Evolutionary conservation across 92 coral and sea anemone species (phyloP).

Genomic region (Pocillopora grandis): DNA sequence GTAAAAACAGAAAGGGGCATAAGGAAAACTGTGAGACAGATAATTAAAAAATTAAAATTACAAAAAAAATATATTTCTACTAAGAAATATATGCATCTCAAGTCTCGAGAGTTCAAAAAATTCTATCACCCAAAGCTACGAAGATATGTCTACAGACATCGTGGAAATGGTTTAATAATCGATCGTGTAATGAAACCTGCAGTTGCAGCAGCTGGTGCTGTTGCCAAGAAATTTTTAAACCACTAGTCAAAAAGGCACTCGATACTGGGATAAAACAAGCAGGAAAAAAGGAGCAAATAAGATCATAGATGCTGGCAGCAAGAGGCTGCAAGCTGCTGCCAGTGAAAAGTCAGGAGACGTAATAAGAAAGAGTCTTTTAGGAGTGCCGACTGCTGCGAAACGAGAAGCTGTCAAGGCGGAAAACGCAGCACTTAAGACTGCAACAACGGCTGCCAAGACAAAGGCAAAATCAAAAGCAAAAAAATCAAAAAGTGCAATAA

Average conservation of each 20-base stretch:
- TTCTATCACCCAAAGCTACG: neutral
- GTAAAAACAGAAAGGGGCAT: no score
- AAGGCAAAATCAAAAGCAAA: no score
- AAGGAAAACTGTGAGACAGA: neutral
- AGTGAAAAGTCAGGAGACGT: no score
- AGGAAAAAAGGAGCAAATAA: neutral
- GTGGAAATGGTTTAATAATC: neutral
- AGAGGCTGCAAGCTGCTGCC: no score
- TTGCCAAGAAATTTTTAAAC: neutral
- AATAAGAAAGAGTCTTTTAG: no score
- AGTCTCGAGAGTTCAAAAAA: neutral
- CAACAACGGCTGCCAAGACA: no score
- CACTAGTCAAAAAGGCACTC: neutral
- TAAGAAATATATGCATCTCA: no score
- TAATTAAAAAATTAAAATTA: no score
- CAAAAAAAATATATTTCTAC: no score
- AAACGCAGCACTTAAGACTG: no score
- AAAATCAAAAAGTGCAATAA: neutral
- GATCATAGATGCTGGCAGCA: neutral
- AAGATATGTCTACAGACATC: neutral
- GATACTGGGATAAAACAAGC: neutral
- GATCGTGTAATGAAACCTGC: neutral
- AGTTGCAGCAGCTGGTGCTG: neutral
- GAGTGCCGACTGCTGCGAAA: no score
- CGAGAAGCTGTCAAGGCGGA: no score